Evolutionary conservation across 2,888 invertebrate genomes (phyloP), one percentile per base, ranked within the genome.

Genomic region (Agriopis aurantiaria): DNA sequence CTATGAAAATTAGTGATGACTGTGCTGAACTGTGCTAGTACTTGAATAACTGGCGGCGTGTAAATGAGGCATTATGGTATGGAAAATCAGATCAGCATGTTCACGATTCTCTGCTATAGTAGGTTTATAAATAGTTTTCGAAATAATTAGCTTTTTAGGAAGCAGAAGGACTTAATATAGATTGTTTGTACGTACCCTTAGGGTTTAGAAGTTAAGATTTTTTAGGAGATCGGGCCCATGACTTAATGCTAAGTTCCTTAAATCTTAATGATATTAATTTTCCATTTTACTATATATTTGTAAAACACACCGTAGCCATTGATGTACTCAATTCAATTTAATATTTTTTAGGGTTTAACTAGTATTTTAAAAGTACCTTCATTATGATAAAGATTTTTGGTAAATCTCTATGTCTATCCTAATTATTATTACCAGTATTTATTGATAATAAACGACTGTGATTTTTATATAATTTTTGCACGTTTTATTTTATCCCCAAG

Each of bases 201-300:
- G 87, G 81, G 82, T 78, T 83, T 89, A 89, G 84, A 74, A 74
- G 76, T 84, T 90, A 91, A 91, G 90, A 82, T 91, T 90, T 89
- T 90, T 87, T 91, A 91, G 92, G 87, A 86, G 85, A 88, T 89
- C 86, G 93, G 91, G 92, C 93, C 93, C 93, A 93, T 93, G 93
- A 93, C 93, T 92, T 93, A 91, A 88, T 81, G 79, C 86, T 91
- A 92, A 91, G 92, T 93, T 91, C 87, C 88, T 88, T 89, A 82
- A 78, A 78, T 76, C 80, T 72, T 68, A 75, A 84, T 80, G 70
- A 75, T 76, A 75, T 76, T 77, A 66, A 57, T 73, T 76, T 72
- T 73, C 68, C 60, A 68, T 74, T 70, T 72, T 65, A 81, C 78
- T 82, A 76, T 66, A 76, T 66, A 63, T 71, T 70, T 70, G 49